A percentile compares a stretch with the other conserved stretches of the same genome.
Conservation (phyloP, 2,888 invertebrate species). For the Gnatocerus cornutus region DNA sequence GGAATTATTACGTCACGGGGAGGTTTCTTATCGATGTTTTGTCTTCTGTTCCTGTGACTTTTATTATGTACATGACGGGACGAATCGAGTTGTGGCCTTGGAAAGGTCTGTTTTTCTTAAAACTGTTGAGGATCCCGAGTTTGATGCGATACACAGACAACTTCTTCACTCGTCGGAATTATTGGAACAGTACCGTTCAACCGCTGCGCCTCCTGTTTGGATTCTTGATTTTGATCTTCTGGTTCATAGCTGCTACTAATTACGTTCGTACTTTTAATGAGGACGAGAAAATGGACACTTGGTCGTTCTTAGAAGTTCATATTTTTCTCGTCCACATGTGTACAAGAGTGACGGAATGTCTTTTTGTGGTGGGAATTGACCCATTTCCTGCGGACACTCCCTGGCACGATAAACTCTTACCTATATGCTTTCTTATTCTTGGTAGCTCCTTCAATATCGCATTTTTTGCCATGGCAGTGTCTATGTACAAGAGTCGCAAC, state of each 20-base stretch:
- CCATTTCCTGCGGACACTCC: background rate
- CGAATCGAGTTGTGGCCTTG: background rate
- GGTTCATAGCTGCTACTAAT: background rate
- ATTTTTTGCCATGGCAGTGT: background rate
- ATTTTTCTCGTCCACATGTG: background rate
- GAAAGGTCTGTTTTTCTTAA: background rate
- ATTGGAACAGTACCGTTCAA: background rate
- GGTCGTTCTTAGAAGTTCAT: background rate
- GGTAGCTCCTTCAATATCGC: background rate
- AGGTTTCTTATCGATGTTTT: slow-evolving; percentile 16
- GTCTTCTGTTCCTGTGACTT: slow-evolving; percentile 12
- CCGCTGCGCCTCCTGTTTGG: background rate
- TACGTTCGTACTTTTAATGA: background rate
- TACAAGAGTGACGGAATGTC: background rate
- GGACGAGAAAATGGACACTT: background rate
- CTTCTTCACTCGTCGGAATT: background rate
- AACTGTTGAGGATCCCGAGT: background rate
- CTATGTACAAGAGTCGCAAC: slow-evolving; percentile 56
- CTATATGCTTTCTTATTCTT: background rate
- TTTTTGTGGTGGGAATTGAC: background rate
- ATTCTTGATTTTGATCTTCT: background rate
- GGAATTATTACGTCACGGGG: background rate
- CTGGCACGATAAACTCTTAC: background rate
- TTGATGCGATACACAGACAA: background rate
- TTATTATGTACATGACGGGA: background rate